Evolutionary conservation across 1,140 invertebrate species (phyloP), one percentile per base, ranked within the genome.

Genomic region (Phenacoccus solenopsis): DNA sequence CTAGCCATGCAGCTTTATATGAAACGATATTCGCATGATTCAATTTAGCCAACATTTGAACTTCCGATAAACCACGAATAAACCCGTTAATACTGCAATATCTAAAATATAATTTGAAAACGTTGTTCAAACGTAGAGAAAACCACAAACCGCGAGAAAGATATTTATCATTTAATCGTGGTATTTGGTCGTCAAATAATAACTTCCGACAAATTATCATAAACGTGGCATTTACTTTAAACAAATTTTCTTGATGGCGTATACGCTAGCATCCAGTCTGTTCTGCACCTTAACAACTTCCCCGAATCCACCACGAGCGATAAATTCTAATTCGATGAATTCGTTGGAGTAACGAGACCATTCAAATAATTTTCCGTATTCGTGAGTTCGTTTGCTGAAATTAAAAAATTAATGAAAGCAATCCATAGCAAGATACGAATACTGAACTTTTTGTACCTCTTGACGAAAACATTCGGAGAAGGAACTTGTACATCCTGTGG

Each of bases 1-100:
- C 90, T 21, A 91, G 77, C 90, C 90, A 93, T 7, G 90, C 89
- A 28, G 86, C 86, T 81, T 93, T 91, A 75, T 93, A 93, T 4
- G 87, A 83, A 3, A 93, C 89, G 74, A 93, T 89, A 79, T 92
- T 90, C 0, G 84, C 82, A 80, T 93, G 90, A 75, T 89, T 86
- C 28, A 93, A 79, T 75, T 83, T 86, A 0, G 90, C 89, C 70
- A 92, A 82, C 30, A 87, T 87, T 79, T 89, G 88, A 0, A 91
- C 90, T 84, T 93, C 91, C 24, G 85, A 79, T 24, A 90, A 77
- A 78, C 88, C 85, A 64, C 80, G 80, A 74, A 84, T 79, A 24
- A 88, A 82, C 0, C 80, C 81, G 71, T 85, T 80, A 0, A 74
- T 49, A 76, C 72, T 74, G 21, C 70, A 68, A 67, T 77, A 76